A percentile compares a stretch with the other conserved stretches of the same genome.
Conservation (phyloP, 1,140 invertebrate species). For the Frieseomelitta varia region DNA sequence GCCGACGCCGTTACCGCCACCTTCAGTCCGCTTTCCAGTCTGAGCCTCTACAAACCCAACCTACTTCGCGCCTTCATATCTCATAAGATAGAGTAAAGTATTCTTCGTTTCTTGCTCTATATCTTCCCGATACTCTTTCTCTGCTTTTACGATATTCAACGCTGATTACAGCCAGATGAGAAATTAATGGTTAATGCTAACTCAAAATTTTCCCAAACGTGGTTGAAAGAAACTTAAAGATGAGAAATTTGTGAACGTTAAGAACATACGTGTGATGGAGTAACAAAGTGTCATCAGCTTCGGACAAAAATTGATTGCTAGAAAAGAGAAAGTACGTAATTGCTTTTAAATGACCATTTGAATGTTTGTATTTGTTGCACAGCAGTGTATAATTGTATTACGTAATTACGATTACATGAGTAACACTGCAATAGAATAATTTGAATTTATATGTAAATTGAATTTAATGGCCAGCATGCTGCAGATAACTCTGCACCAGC, state of each 20-base stretch:
- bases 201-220: neutral
- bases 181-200: neutral
- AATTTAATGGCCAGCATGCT: conserved; percentile 72
- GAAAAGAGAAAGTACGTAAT: conserved; percentile 10
- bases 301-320: neutral
- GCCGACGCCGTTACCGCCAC: conserved; percentile 45
- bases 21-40: conserved; percentile 60
- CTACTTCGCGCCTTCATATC: conserved; percentile 70
- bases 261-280: neutral
- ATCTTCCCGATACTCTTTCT: conserved; percentile 31
- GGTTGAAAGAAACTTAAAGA: neutral
- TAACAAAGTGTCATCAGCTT: neutral
- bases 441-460: conserved; percentile 79
- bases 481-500: conserved; percentile 67
- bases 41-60: conserved; percentile 53
- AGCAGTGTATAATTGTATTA: conserved; percentile 63
- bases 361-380: conserved; percentile 22
- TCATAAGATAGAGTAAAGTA: conserved; percentile 69
- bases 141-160: conserved; percentile 26
- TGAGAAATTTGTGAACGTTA: neutral
- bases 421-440: conserved; percentile 73
- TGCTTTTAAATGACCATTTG: conserved; percentile 7
- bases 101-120: conserved; percentile 69
- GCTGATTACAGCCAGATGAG: conserved; percentile 39
- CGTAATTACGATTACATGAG: conserved; percentile 68